Conservation (phyloP, 2,797 vertebrate genomes). For the Benthosema pterotum region DNA sequence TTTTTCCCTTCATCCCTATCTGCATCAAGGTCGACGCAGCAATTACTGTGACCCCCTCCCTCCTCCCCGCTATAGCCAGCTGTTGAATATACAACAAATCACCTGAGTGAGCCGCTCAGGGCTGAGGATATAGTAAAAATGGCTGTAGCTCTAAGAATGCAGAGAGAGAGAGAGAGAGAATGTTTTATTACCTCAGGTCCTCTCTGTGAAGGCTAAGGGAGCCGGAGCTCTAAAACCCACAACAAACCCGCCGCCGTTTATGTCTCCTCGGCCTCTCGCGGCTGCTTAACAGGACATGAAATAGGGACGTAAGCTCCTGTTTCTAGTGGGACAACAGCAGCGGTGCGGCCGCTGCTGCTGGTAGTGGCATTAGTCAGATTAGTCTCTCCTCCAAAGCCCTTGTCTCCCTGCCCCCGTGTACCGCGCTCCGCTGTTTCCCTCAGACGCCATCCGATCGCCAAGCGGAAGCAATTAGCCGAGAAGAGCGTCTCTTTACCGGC, state of each 20-base stretch:
- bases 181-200: conserved; percentile 58
- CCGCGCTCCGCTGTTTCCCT: no score
- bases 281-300: conserved; percentile 20
- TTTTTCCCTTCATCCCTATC: conserved; percentile 76
- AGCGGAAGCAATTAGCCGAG: conserved; percentile 31
- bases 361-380: no score
- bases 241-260: conserved; percentile 57
- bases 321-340: no score
- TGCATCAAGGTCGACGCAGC: conserved; percentile 73
- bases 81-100: conserved; percentile 73
- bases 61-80: conserved; percentile 27
- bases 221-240: conserved; percentile 50
- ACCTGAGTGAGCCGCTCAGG: conserved; percentile 63
- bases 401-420: no score
- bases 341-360: no score
- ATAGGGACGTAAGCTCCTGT: no score
- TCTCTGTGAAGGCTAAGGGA: conserved; percentile 26
- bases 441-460: conserved; percentile 24
- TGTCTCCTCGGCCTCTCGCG: conserved; percentile 41
- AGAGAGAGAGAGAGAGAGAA: conserved; percentile 45
- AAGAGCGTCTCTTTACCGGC: conserved; percentile 7
- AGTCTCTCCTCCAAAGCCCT: no score
- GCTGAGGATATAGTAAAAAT: conserved; percentile 55
- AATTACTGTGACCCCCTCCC: conserved; percentile 55
- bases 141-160: conserved; percentile 62